These are phyloP conservation scores for Gymnothorax reevesii DNA, from an alignment of 2,797 vertebrate species.

Conservation along the genomic window DNA sequence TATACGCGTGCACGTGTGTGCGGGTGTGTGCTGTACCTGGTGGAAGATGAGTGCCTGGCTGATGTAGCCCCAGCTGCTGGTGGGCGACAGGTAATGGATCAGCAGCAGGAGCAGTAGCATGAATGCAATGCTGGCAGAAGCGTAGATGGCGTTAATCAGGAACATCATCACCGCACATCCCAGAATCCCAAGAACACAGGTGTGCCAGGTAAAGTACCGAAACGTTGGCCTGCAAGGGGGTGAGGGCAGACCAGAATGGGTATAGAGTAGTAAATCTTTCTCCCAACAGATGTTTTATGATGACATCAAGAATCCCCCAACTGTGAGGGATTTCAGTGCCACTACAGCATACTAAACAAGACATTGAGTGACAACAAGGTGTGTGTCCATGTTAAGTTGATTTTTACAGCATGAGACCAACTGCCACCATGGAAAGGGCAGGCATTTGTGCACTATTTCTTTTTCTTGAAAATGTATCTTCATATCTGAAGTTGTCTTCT, in stretches of 20 bases:
- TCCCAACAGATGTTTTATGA: not conserved
- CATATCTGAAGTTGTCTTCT: no score
- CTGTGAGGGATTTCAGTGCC: not conserved
- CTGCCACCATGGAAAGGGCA: no score
- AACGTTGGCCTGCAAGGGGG: conserved; percentile 78
- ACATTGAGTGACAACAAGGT: not conserved
- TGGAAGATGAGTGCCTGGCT: conserved; percentile 93
- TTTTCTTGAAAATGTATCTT: no score
- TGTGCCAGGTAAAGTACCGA: conserved; percentile 89
- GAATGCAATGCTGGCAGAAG: conserved; percentile 85
- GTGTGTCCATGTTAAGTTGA: no score
- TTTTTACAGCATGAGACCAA: no score
- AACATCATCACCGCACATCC: conserved; percentile 89
- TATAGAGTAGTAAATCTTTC: not conserved
- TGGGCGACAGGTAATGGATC: conserved; percentile 88
- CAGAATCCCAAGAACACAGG: conserved; percentile 82
- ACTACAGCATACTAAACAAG: not conserved
- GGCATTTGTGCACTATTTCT: no score
- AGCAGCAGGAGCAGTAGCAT: conserved; percentile 84
- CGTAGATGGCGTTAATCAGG: conserved; percentile 86
- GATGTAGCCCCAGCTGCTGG: conserved; percentile 91
- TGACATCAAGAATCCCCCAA: not conserved
- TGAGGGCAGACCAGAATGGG: not conserved
- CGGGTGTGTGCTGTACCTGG: conserved; percentile 69
- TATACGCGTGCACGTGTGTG: not conserved